Conservation (phyloP, 2,888 invertebrate species). For the Euzophera pinguis region DNA sequence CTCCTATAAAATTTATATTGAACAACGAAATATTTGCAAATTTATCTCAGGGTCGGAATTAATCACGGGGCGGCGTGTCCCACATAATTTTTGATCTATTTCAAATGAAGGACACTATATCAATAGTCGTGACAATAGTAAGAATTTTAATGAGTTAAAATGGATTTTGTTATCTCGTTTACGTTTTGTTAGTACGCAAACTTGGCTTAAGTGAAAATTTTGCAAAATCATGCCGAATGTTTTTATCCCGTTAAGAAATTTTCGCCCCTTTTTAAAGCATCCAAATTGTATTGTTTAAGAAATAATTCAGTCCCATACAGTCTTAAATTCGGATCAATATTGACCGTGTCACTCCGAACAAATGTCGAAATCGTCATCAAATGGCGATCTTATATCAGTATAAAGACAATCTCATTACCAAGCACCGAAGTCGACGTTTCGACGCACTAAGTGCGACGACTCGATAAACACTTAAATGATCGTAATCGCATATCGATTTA, state of each 20-base stretch:
- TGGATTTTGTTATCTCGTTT: too few species aligned
- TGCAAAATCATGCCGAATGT: too few species aligned
- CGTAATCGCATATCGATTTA: conserved; percentile 53
- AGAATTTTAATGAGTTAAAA: too few species aligned
- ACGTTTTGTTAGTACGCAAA: too few species aligned
- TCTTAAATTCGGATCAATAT: not conserved
- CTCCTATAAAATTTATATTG: not conserved
- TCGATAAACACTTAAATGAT: conserved; percentile 31
- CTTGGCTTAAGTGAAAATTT: too few species aligned
- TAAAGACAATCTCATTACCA: conserved; percentile 1
- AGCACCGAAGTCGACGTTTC: not conserved
- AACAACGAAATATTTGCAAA: not conserved
- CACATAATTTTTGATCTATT: not conserved
- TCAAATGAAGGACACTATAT: not conserved
- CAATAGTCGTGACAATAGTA: not conserved
- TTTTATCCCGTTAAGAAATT: too few species aligned
- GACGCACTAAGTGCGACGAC: not conserved
- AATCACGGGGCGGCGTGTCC: not conserved
- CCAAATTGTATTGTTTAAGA: too few species aligned
- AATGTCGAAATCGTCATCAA: not conserved
- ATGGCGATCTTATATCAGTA: not conserved
- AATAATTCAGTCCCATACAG: too few species aligned
- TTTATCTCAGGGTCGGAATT: not conserved
- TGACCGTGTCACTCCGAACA: not conserved
- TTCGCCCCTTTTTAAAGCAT: too few species aligned